Evolutionary conservation across 2,797 vertebrate species (phyloP).

Genomic region (Bothrops alternatus): DNA sequence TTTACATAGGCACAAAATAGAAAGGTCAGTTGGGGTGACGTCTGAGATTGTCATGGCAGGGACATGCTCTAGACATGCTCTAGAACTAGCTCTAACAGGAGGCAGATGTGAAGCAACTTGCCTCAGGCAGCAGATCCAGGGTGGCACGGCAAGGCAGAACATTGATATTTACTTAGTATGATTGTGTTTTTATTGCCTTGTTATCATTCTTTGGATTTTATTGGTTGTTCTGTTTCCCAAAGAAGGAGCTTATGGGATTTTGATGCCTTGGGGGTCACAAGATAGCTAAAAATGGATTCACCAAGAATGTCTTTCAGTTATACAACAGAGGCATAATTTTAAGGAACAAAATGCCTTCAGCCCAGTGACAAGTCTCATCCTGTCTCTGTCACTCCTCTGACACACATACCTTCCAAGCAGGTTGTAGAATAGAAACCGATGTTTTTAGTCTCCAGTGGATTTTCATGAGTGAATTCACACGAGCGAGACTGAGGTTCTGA

Average conservation of each 20-base stretch:
- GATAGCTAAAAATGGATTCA: not conserved
- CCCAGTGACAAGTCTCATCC: not conserved
- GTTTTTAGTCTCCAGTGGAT: constrained; percentile 77
- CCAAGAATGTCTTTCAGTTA: not conserved
- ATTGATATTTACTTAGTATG: not conserved
- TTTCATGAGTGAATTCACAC: constrained; percentile 73
- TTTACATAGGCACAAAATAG: not conserved
- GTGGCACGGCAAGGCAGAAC: not conserved
- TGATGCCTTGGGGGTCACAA: not conserved
- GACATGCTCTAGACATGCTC: not conserved
- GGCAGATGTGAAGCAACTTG: not conserved
- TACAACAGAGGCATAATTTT: not conserved
- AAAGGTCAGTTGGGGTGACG: not conserved
- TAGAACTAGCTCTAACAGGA: not conserved
- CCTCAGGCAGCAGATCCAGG: not conserved
- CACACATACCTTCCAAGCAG: constrained; percentile 74
- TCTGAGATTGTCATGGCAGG: not conserved
- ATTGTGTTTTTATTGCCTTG: not conserved
- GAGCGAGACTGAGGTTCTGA: constrained; percentile 77
- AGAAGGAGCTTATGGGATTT: not conserved
- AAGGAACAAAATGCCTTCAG: not conserved
- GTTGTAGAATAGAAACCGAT: constrained; percentile 79
- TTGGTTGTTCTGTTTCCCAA: not conserved
- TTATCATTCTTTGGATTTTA: not conserved
- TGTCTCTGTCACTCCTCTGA: fast-evolving